Evolutionary conservation across 2,797 vertebrate species (phyloP).

Genomic region (Manis pentadactyla): DNA sequence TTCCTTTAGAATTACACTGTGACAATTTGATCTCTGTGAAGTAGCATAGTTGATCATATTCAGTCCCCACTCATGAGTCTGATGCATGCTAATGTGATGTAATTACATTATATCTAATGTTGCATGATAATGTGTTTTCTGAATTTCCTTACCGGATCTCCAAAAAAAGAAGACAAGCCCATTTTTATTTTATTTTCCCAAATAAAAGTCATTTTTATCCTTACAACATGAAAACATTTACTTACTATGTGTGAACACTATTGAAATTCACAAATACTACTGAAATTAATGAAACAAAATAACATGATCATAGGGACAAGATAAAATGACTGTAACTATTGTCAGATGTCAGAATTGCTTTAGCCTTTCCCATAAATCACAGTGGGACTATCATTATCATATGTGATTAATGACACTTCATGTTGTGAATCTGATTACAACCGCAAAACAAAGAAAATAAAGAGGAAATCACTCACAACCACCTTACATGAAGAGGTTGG

Average conservation of each 20-base stretch:
- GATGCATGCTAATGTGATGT: not conserved
- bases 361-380: constrained; percentile 67
- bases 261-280: constrained; percentile 52
- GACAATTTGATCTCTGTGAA: not conserved
- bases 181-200: constrained; percentile 33
- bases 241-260: constrained; percentile 4
- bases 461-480: constrained; percentile 63
- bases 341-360: constrained; percentile 68
- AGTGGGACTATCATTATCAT: constrained; percentile 66
- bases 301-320: constrained; percentile 18
- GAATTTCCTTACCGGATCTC: not conserved
- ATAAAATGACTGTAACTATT: constrained; percentile 56
- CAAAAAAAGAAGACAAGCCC: not conserved
- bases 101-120: not conserved
- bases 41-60: not conserved
- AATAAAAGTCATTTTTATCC: not conserved
- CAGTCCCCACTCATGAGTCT: not conserved
- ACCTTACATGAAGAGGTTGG: constrained; percentile 44
- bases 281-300: constrained; percentile 62
- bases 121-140: not conserved
- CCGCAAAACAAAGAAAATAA: constrained; percentile 72
- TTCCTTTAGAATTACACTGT: not conserved
- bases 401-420: constrained; percentile 72
- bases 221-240: constrained; percentile 8
- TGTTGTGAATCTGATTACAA: constrained; percentile 72